phyloP scores from a whole-genome alignment of 2,113 vertebrate species.

The Anhinga anhinga region DNA sequence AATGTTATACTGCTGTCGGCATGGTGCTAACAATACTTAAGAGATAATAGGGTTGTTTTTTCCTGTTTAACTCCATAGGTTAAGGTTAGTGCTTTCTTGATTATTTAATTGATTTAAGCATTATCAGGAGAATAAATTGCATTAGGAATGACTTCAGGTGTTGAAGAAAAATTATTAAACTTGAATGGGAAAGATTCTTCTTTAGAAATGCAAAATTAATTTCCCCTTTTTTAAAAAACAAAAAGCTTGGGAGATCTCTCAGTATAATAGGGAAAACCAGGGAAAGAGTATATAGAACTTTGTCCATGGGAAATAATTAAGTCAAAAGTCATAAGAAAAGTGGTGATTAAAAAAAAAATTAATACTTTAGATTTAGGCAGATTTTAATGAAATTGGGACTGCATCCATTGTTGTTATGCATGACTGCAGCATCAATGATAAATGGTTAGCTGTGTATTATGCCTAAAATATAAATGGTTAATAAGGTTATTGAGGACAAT shows the following conservation, averaged over 20 bases:
- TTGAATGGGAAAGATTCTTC: background rate
- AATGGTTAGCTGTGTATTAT: background rate
- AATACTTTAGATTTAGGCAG: background rate
- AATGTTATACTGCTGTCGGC: background rate
- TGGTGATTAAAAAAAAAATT: background rate
- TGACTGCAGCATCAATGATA: background rate
- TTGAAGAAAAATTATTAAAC: background rate
- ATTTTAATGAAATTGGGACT: background rate
- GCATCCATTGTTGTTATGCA: background rate
- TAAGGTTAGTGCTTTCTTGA: background rate
- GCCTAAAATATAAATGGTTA: background rate
- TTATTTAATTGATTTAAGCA: background rate
- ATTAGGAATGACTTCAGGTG: background rate
- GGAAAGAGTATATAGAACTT: background rate
- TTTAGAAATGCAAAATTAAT: background rate
- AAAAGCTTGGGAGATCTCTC: background rate
- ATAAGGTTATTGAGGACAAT: background rate
- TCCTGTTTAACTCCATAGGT: background rate
- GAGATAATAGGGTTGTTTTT: background rate
- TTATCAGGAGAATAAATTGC: background rate
- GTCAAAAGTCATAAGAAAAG: background rate
- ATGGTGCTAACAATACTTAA: background rate
- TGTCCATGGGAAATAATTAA: background rate
- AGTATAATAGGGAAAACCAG: background rate
- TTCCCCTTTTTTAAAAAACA: background rate